A percentile compares a stretch with the other conserved stretches of the same genome.
phyloP scores from a whole-genome alignment of 1,140 invertebrate genomes.

The Atopsyche davidsoni region DNA sequence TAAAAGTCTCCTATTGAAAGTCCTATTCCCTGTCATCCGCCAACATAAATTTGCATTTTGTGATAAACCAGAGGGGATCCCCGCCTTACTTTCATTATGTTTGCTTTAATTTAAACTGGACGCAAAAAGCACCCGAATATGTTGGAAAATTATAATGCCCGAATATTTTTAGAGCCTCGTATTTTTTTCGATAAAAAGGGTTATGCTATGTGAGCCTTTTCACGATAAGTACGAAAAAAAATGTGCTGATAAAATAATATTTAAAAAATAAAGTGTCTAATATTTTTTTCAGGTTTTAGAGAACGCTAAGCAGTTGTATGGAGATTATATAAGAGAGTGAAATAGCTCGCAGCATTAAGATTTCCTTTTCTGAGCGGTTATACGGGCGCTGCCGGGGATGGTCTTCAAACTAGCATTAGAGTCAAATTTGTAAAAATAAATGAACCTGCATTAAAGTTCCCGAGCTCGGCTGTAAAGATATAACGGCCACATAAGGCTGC shows the following conservation, averaged over 20 bases:
- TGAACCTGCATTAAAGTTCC: slow-evolving; percentile 21
- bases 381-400: too few relatives aligned
- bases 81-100: slow-evolving; percentile 8
- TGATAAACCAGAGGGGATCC: slow-evolving; percentile 17
- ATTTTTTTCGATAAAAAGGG: neutral
- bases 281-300: too few relatives aligned
- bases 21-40: slow-evolving; percentile 21
- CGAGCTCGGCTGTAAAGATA: slow-evolving; percentile 18
- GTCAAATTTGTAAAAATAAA: slow-evolving; percentile 18
- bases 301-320: too few relatives aligned
- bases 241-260: too few relatives aligned
- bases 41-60: slow-evolving; percentile 29
- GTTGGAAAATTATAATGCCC: neutral
- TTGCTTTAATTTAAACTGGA: slow-evolving; percentile 10
- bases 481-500: slow-evolving; percentile 5
- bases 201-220: slow-evolving; percentile 1
- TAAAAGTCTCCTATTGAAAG: slow-evolving; percentile 23
- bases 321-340: too few relatives aligned
- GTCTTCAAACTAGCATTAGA: neutral
- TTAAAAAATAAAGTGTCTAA: too few relatives aligned
- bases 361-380: too few relatives aligned
- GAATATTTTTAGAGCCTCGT: neutral
- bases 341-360: too few relatives aligned
- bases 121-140: slow-evolving; percentile 3
- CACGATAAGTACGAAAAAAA: neutral